These are phyloP conservation scores for Lophochroa leadbeateri DNA, from an alignment of 2,113 vertebrate species.

Conservation along the genomic window DNA sequence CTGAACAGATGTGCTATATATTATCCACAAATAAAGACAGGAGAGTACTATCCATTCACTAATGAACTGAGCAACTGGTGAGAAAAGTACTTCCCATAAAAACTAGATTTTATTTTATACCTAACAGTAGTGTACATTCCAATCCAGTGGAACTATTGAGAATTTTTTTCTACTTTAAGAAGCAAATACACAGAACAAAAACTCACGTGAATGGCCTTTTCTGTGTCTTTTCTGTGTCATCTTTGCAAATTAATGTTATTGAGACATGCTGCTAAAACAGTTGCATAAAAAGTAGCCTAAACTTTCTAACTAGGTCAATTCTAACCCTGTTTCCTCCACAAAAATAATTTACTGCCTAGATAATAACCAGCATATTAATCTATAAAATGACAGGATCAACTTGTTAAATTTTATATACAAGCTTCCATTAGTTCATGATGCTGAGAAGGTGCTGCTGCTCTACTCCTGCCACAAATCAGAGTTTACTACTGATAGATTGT, in stretches of 20 bases:
- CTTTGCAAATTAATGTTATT: background rate
- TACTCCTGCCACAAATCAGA: background rate
- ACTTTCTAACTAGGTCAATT: background rate
- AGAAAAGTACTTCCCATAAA: background rate
- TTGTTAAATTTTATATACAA: background rate
- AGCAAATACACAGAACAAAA: background rate
- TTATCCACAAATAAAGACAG: background rate
- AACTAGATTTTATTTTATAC: background rate
- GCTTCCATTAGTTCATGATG: background rate
- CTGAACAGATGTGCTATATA: background rate
- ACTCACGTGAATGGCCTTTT: background rate
- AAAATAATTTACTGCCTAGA: background rate
- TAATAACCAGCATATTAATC: background rate
- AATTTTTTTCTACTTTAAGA: background rate
- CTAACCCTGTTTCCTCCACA: background rate
- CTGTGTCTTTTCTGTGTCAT: background rate
- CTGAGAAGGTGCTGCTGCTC: background rate
- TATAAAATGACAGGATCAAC: background rate
- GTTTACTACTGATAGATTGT: background rate
- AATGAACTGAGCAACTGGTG: background rate
- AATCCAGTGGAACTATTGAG: background rate
- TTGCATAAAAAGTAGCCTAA: background rate
- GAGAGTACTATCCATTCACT: background rate
- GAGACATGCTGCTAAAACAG: background rate
- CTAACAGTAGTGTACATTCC: background rate